Evolutionary conservation across 1,140 invertebrate genomes (phyloP), one percentile per base, ranked within the genome.

Genomic region (Mylabris phalerata): DNA sequence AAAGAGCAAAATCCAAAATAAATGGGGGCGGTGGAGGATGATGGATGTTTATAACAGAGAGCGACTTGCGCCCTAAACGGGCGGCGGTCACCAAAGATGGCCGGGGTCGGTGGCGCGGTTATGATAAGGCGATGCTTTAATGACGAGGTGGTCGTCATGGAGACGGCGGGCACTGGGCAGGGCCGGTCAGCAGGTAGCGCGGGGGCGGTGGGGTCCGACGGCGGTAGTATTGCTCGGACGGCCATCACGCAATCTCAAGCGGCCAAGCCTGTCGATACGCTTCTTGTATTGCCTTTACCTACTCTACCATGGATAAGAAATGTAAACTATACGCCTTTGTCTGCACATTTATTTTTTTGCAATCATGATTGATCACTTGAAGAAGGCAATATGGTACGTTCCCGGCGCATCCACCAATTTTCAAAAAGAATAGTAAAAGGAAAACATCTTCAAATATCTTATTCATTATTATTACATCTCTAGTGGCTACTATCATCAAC

Each of bases 51-150:
- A 54, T 54, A 54, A 54, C 51, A 9, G 51, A 19, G 19, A 9
- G 7, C 51, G 51, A 54, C 51, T 54, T 54, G 51, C 51, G 51
- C 51, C 51, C 51, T 54, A 19, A 54, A 32, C 42, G 51, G 65
- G 60, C 59, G 63, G 68, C 67, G 71, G 68, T 72, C 64, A 67
- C 71, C 74, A 75, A 76, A 76, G 75, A 76, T 76, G 75, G 75
- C 75, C 70, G 69, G 67, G 68, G 67, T 66, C 63, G 65, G 65
- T 61, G 67, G 59, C 63, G 71, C 71, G 75, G 74, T 76, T 76
- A 76, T 76, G 75, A 76, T 76, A 76, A 76, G 75, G 73, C 74
- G 73, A 75, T 75, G 73, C 69, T 74, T 75, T 76, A 76, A 76
- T 76, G 75, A 76, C 74, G 73, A 70, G 71, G 75, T 75, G 73